Evolutionary conservation across 2,888 invertebrate species (phyloP).

Genomic region (Cheiracanthium punctorium): DNA sequence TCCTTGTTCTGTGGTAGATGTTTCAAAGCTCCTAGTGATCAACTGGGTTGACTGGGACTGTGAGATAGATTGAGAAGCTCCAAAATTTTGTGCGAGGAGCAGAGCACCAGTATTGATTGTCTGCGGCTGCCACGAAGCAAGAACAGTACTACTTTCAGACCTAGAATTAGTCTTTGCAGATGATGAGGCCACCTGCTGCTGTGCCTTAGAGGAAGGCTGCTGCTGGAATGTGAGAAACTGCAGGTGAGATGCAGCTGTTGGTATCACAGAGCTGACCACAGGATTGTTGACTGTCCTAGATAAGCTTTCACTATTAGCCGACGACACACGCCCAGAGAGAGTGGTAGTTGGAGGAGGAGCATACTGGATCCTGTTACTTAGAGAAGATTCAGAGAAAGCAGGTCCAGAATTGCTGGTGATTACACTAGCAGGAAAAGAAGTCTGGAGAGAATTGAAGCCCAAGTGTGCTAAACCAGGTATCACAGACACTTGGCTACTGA

Average conservation of each 20-base stretch:
- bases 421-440: conserved; percentile 69
- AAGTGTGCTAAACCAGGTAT: conserved; percentile 68
- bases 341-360: conserved; percentile 69
- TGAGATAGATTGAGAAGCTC: conserved; percentile 42
- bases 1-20: conserved; percentile 33
- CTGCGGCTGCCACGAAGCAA: conserved; percentile 64
- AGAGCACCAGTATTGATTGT: conserved; percentile 70
- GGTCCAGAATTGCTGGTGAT: conserved; percentile 57
- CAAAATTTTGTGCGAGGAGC: conserved; percentile 68
- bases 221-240: conserved; percentile 73
- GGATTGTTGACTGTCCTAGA: conserved; percentile 65
- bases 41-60: conserved; percentile 48
- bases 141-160: conserved; percentile 29
- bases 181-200: conserved; percentile 19
- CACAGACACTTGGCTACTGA: conserved; percentile 61
- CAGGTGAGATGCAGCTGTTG: conserved; percentile 72
- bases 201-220: conserved; percentile 46
- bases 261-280: conserved; percentile 56
- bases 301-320: conserved; percentile 27
- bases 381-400: conserved; percentile 45
- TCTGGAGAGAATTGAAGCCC: conserved; percentile 63
- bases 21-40: conserved; percentile 46
- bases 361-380: conserved; percentile 71
- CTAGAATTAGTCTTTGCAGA: conserved; percentile 17
- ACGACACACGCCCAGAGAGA: conserved; percentile 20